Evolutionary conservation across 37 sponge, comb jelly and placozoan genomes (phyloP).

Genomic region (Corticium candelabrum): DNA sequence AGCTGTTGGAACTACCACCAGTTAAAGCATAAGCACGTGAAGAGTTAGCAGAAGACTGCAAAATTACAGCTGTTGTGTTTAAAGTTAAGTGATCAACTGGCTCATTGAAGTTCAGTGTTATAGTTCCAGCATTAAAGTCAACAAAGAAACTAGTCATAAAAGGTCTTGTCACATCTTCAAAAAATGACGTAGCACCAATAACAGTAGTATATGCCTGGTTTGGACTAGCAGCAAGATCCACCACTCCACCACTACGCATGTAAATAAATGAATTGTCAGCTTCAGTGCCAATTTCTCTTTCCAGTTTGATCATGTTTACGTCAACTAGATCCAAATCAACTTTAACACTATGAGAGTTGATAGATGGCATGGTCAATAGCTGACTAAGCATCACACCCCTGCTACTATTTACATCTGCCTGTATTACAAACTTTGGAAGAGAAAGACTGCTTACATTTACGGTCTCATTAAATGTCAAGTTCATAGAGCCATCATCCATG

Average conservation of each 20-base stretch:
- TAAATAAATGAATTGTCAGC: slow-evolving; percentile 14
- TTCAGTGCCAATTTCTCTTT: slow-evolving; percentile 2
- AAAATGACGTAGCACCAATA: slow-evolving; percentile 1
- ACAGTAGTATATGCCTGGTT: neutral
- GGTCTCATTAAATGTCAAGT: slow-evolving; percentile 10
- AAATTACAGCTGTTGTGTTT: slow-evolving; percentile 25
- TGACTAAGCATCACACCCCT: neutral
- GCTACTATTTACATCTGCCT: neutral
- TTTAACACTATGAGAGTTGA: neutral
- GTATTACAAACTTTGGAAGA: neutral
- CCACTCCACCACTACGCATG: neutral
- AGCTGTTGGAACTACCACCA: slow-evolving; percentile 34
- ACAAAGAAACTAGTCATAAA: slow-evolving; percentile 26
- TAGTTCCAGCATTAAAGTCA: slow-evolving; percentile 41
- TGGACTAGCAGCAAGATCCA: neutral
- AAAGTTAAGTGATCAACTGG: slow-evolving; percentile 56
- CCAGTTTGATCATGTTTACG: slow-evolving; percentile 9
- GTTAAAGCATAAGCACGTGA: slow-evolving; percentile 43
- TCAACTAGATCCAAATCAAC: slow-evolving; percentile 7
- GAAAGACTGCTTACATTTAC: slow-evolving; percentile 5
- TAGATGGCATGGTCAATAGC: neutral
- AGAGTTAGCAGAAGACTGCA: slow-evolving; percentile 41
- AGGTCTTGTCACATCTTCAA: slow-evolving; percentile 52
- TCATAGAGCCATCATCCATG: slow-evolving; percentile 8
- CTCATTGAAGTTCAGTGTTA: slow-evolving; percentile 62